Conservation (phyloP, 2,797 vertebrate genomes). For the Kryptolebias ocellatus region DNA sequence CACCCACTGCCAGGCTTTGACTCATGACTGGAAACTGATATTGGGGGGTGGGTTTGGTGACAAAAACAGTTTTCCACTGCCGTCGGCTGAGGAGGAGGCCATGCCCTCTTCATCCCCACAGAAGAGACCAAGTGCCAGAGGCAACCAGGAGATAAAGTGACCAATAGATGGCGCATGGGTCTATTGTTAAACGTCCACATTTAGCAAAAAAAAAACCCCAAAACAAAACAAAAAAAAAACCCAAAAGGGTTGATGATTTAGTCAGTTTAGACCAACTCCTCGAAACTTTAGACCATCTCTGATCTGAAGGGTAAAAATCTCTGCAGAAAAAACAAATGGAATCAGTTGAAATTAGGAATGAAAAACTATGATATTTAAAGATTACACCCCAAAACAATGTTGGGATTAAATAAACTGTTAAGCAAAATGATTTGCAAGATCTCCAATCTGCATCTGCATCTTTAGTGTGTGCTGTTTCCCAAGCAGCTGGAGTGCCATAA, state of each 20-base stretch:
- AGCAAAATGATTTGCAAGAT: not conserved
- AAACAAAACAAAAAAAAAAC: too few relatives aligned
- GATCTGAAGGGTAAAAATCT: not conserved
- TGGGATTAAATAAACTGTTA: not conserved
- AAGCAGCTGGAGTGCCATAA: too few relatives aligned
- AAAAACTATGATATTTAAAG: too few relatives aligned
- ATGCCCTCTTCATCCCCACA: conserved; percentile 43
- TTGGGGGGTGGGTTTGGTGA: not conserved
- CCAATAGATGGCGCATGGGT: conserved; percentile 61
- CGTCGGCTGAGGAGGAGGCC: conserved; percentile 54
- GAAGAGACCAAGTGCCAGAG: not conserved
- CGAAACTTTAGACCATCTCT: too few relatives aligned
- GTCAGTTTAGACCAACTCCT: too few relatives aligned
- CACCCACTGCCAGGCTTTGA: conserved; percentile 46
- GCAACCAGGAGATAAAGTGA: conserved; percentile 6
- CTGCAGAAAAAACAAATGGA: not conserved
- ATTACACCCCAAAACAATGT: too few relatives aligned
- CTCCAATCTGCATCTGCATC: not conserved
- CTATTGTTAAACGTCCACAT: conserved; percentile 8
- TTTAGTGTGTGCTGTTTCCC: too few relatives aligned
- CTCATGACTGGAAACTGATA: conserved; percentile 71
- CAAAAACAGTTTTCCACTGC: conserved; percentile 63
- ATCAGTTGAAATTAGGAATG: too few relatives aligned
- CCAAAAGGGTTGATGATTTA: too few relatives aligned
- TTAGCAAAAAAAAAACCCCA: too few relatives aligned